These are phyloP conservation scores for Oreortyx pictus DNA, from an alignment of 2,797 vertebrate genomes.

Conservation along the genomic window DNA sequence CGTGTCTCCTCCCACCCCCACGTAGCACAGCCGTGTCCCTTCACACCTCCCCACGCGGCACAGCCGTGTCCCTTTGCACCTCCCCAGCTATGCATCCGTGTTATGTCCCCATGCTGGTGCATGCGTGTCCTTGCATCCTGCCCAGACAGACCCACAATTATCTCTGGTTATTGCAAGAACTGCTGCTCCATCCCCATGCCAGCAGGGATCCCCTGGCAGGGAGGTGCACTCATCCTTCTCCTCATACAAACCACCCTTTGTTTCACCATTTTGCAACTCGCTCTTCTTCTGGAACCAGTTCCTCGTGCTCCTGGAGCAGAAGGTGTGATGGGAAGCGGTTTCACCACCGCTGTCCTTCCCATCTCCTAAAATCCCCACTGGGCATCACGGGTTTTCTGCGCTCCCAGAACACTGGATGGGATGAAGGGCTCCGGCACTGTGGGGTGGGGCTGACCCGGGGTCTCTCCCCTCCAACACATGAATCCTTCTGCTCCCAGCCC, in stretches of 20 bases:
- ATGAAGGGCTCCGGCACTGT: not conserved
- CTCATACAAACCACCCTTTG: not conserved
- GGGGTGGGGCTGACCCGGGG: not conserved
- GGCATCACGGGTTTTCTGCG: not conserved
- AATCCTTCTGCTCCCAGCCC: fast-evolving
- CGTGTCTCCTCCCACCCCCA: not conserved
- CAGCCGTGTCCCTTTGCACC: fast-evolving
- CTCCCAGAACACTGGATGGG: not conserved
- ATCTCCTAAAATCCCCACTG: not conserved
- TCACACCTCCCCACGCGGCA: fast-evolving
- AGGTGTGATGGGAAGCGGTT: not conserved
- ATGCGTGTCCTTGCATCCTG: not conserved
- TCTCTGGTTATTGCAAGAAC: not conserved
- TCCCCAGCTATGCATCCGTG: fast-evolving
- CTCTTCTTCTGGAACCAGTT: not conserved
- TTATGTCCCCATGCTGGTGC: not conserved
- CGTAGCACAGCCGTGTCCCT: fast-evolving
- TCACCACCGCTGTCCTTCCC: not conserved
- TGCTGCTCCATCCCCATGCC: not conserved
- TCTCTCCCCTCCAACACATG: fast-evolving
- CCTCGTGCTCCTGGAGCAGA: not conserved
- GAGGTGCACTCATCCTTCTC: fast-evolving
- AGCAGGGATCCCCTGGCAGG: not conserved
- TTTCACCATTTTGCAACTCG: not conserved
- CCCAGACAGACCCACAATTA: not conserved